Evolutionary conservation across 2,113 vertebrate genomes (phyloP).

Genomic region (Pithys albifrons): DNA sequence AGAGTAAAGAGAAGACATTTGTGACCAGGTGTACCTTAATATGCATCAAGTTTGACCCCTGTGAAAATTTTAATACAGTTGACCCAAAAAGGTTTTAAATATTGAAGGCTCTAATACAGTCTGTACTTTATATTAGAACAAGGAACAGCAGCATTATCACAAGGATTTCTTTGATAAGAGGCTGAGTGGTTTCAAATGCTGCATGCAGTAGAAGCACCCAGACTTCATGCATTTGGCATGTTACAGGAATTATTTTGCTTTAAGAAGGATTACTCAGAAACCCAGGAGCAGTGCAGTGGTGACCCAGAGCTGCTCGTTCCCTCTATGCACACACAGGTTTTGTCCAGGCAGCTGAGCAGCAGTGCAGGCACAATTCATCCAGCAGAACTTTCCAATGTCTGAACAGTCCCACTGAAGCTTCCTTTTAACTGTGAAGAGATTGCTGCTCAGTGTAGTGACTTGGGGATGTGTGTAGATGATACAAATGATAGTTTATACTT

Average conservation of each 20-base stretch:
- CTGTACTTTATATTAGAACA: background rate
- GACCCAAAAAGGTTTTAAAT: background rate
- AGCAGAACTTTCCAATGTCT: background rate
- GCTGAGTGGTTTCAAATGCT: background rate
- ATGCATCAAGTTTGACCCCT: background rate
- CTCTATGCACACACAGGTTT: rapidly evolving
- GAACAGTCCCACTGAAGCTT: background rate
- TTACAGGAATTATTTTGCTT: background rate
- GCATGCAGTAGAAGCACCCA: rapidly evolving
- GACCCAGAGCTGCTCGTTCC: background rate
- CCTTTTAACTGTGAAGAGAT: background rate
- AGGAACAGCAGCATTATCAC: background rate
- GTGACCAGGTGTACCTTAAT: background rate
- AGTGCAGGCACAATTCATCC: background rate
- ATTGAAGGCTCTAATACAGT: background rate
- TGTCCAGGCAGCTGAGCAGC: background rate
- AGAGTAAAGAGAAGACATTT: background rate
- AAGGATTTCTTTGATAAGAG: background rate
- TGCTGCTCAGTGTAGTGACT: rapidly evolving
- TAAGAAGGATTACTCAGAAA: background rate
- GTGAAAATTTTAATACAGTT: background rate
- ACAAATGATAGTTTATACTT: background rate
- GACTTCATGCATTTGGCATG: background rate
- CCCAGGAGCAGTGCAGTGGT: background rate
- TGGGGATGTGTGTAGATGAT: too few species aligned